These are phyloP conservation scores for Yponomeuta evonymella DNA, from an alignment of 2,888 invertebrate species.

Conservation along the genomic window DNA sequence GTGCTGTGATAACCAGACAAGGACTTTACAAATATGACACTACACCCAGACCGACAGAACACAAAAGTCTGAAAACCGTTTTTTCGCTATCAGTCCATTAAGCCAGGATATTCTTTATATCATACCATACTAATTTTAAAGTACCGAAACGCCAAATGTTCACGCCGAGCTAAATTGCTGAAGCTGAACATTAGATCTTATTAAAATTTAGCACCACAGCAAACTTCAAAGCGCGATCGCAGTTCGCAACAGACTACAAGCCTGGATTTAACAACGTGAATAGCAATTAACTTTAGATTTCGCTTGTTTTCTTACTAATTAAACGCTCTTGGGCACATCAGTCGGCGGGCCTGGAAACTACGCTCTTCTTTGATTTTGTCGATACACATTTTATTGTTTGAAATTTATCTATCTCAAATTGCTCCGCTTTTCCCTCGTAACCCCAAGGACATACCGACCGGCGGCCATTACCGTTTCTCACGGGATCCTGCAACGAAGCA, in stretches of 20 bases:
- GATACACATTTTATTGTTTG: no score
- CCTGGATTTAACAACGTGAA: background rate
- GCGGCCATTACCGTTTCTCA: background rate
- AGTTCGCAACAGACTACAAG: background rate
- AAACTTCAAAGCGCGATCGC: background rate
- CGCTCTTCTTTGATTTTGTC: no score
- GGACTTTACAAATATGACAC: no score
- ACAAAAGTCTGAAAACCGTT: no score
- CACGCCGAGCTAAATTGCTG: background rate
- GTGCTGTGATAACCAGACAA: no score
- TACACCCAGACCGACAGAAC: no score
- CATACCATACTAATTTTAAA: background rate
- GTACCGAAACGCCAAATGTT: background rate
- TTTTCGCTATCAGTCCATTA: no score
- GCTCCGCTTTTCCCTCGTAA: background rate
- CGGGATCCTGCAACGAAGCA: background rate
- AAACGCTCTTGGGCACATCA: background rate
- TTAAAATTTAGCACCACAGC: background rate
- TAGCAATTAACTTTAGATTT: background rate
- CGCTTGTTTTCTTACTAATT: background rate
- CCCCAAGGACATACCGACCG: background rate
- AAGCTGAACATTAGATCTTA: background rate
- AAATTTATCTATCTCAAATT: no score
- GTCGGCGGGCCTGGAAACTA: no score
- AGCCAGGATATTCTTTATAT: no score